Evolutionary conservation across 1,140 invertebrate species (phyloP).

Genomic region (Adoxophyes honmai): DNA sequence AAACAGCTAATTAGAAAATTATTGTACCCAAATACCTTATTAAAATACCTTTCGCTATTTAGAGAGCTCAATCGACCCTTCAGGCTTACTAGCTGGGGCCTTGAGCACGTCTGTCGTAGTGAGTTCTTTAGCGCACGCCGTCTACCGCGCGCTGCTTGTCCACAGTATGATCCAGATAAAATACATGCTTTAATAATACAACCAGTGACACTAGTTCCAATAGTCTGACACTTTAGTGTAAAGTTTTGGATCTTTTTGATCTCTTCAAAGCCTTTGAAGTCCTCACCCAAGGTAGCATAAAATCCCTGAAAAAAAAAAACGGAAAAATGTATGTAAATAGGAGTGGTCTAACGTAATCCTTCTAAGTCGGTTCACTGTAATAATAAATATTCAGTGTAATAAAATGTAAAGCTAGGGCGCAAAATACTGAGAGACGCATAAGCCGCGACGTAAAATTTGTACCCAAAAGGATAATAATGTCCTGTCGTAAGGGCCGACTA

Average conservation of each 20-base stretch:
- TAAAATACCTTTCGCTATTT: slow-evolving; percentile 16
- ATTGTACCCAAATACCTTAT: slow-evolving; percentile 13
- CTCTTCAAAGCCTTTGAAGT: slow-evolving; percentile 56
- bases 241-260: slow-evolving; percentile 59
- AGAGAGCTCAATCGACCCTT: slow-evolving; percentile 19
- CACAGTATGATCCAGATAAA: neutral
- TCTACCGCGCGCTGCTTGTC: neutral
- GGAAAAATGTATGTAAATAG: slow-evolving; percentile 3
- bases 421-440: no score
- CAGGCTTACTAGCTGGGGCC: neutral
- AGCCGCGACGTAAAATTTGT: no score
- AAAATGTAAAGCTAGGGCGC: no score
- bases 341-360: no score
- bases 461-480: no score
- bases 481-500: no score
- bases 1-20: slow-evolving; percentile 3
- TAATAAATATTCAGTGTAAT: no score
- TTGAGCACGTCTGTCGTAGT: neutral
- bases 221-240: slow-evolving; percentile 35
- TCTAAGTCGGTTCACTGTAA: no score
- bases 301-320: slow-evolving; percentile 50
- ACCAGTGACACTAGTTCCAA: neutral
- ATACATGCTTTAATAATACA: neutral
- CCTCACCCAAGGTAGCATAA: slow-evolving; percentile 62
- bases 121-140: neutral